phyloP scores from a whole-genome alignment of 92 coral and sea anemone species.

The Zoanthus sociatus region DNA sequence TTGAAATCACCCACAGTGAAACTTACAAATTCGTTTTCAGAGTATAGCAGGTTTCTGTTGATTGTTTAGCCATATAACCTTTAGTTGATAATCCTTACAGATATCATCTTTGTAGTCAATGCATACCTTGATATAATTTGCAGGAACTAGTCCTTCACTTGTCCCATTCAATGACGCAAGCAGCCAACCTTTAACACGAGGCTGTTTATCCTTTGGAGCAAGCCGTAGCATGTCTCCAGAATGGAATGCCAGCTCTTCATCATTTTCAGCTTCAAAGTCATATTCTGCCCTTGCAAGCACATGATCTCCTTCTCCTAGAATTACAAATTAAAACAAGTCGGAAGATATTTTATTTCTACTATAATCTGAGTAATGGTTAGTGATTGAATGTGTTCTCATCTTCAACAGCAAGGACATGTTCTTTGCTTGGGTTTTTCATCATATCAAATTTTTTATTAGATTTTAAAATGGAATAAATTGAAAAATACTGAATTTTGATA shows the following conservation, averaged over 20 bases:
- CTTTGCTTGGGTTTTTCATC: too few species aligned
- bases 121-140: constrained; percentile 93
- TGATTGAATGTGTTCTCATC: too few species aligned
- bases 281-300: constrained; percentile 92
- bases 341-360: neutral
- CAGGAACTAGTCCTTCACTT: constrained; percentile 89
- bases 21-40: too few species aligned
- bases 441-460: too few species aligned
- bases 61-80: neutral
- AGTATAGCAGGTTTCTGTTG: neutral
- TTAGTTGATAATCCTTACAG: neutral
- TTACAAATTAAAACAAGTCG: neutral
- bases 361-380: too few species aligned
- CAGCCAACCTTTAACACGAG: constrained; percentile 94
- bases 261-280: constrained; percentile 91
- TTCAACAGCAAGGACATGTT: too few species aligned
- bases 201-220: constrained; percentile 95
- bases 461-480: too few species aligned
- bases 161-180: constrained; percentile 86
- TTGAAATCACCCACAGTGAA: too few species aligned
- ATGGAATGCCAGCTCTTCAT: constrained; percentile 88
- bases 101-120: neutral
- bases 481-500: too few species aligned
- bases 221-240: constrained; percentile 84
- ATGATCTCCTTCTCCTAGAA: constrained; percentile 91